These are phyloP conservation scores for Drosophila seclusa DNA, from an alignment of 2,888 invertebrate species.

Conservation along the genomic window DNA sequence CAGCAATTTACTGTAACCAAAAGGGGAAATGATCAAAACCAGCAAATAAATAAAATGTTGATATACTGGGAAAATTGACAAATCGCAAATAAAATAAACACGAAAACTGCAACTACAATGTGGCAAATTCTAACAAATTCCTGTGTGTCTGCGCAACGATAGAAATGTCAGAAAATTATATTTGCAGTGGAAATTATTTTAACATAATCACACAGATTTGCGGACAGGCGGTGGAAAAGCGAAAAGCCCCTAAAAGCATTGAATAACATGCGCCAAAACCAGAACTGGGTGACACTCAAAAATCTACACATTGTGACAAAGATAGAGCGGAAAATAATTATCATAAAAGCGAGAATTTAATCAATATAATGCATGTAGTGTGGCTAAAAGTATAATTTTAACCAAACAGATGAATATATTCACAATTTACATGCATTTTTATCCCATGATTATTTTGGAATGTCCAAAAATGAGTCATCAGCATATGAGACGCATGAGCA, in stretches of 20 bases:
- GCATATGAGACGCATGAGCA: constrained; percentile 43
- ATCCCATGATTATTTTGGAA: not conserved
- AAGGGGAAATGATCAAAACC: constrained; percentile 48
- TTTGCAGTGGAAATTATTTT: constrained; percentile 67
- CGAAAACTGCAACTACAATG: constrained; percentile 17
- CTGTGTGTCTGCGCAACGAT: constrained; percentile 9
- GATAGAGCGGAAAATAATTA: constrained; percentile 56
- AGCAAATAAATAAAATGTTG: constrained; percentile 46
- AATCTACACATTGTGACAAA: constrained; percentile 30
- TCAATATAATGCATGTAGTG: constrained; percentile 15
- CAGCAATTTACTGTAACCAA: constrained; percentile 37
- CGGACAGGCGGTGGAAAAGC: constrained; percentile 7
- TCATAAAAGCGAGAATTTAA: constrained; percentile 16
- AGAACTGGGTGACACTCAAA: constrained; percentile 15
- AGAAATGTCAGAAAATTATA: constrained; percentile 47
- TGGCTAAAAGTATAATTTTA: not conserved
- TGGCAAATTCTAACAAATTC: constrained; percentile 11
- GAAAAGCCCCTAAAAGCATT: constrained; percentile 43
- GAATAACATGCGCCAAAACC: constrained; percentile 25
- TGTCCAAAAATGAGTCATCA: constrained; percentile 44
- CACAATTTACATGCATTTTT: not conserved
- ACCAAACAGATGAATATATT: not conserved
- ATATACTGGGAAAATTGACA: constrained; percentile 34
- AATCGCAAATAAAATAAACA: constrained; percentile 27
- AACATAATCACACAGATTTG: constrained; percentile 54